Base-by-base conservation (phyloP, 2,113 vertebrate species). In the Mixornis gularis region DNA sequence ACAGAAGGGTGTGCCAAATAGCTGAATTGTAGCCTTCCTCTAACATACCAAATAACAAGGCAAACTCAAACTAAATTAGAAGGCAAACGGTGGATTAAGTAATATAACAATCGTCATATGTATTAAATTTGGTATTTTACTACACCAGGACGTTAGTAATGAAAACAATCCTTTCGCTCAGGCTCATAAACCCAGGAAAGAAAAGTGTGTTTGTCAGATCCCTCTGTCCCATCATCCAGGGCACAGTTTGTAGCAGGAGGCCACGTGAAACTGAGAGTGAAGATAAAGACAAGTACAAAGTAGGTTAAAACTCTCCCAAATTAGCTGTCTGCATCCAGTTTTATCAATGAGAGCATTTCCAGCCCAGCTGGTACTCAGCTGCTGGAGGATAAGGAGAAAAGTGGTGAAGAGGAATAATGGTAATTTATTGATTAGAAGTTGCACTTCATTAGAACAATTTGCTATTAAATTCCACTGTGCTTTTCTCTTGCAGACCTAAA, bases 51-150 rank as follows among this genome's bases (percentile, higher is more conserved):
- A 92, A 71, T 80, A 94, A 91, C 71, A 85, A 93, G 77, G 59
- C 53, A 62, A 92, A 87, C 74, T 93, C 74, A 48, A 94, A 56
- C 71, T 89, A 77, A 92, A 96, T 87, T 92, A 94, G 68, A 92
- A 91, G 81, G 51, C 92, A 89, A 95, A 94, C 5, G 53, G 56
- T 68, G 79, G 79, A 96, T 95, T 94, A 93, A 92, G 72, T 87
- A 92, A 91, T 95, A 52, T 34, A 94, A 92, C 71, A 79, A 91
- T 46, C 14, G 5, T 87, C 92, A 80, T 91, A 92, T 96, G 92
- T 83, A 93, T 87, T 93, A 87, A 66, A 95, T 94, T 78, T 93
- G 87, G 62, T 92, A 64, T 94, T 91, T 96, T 91, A 94, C 91
- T 93, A 29, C 68, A 91, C 59, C 95, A 91, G 92, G 89, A 96